Evolutionary conservation across 2,113 vertebrate genomes (phyloP).

Genomic region (Raja brachyura): DNA sequence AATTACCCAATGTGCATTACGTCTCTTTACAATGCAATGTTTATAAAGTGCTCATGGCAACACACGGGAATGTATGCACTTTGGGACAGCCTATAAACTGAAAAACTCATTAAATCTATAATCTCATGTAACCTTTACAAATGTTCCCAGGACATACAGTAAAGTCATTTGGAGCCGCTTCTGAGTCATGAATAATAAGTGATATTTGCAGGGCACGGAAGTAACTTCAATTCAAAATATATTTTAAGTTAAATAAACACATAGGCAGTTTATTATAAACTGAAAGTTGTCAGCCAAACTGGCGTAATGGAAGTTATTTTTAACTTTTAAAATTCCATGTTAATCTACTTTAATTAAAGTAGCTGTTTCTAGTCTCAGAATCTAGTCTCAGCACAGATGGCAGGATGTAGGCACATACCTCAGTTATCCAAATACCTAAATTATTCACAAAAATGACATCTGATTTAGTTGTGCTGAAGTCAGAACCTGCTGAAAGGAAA

Average conservation of each 20-base stretch:
- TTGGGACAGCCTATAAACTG: conserved; percentile 19
- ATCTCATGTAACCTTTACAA: conserved; percentile 19
- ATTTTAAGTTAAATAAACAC: neutral
- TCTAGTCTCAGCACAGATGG: neutral
- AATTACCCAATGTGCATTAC: neutral
- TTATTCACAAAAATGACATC: neutral
- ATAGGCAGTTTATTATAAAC: neutral
- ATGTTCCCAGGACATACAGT: conserved; percentile 16
- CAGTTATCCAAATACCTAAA: neutral
- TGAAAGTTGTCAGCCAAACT: neutral
- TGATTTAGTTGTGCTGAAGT: neutral
- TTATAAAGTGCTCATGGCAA: conserved; percentile 6
- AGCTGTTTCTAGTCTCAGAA: neutral
- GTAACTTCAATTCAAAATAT: neutral
- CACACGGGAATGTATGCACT: neutral
- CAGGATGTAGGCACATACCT: neutral
- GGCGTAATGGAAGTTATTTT: neutral
- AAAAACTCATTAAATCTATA: conserved; percentile 24
- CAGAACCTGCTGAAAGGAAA: neutral
- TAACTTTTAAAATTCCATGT: neutral
- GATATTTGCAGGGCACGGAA: neutral
- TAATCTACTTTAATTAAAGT: neutral
- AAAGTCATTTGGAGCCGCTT: neutral
- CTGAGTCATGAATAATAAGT: neutral
- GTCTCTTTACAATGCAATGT: conserved; percentile 12